Percentiles rank a stretch among this genome's conserved stretches.
These are phyloP conservation scores for Neoascia interrupta DNA, from an alignment of 2,888 invertebrate species.

Conservation along the genomic window DNA sequence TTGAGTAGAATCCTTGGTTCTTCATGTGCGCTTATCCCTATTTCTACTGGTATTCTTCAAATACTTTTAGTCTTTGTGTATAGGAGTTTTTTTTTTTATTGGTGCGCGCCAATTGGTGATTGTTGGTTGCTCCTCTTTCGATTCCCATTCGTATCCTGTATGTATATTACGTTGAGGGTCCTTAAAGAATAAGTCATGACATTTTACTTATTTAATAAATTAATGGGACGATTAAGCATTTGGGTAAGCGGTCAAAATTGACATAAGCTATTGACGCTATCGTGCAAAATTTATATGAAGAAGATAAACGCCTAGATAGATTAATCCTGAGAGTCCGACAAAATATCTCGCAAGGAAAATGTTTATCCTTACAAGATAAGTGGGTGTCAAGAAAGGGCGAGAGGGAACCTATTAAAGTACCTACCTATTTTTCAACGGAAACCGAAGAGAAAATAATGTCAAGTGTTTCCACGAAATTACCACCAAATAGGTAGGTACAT, in stretches of 20 bases:
- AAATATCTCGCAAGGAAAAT: too few species aligned
- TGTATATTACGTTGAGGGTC: slow-evolving; percentile 35
- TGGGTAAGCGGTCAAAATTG: too few species aligned
- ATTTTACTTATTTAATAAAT: too few species aligned
- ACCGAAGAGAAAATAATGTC: slow-evolving; percentile 56
- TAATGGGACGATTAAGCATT: too few species aligned
- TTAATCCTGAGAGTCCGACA: too few species aligned
- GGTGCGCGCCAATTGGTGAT: slow-evolving; percentile 68
- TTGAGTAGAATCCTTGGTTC: slow-evolving; percentile 64
- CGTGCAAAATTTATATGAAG: too few species aligned
- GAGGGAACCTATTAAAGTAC: slow-evolving; percentile 18
- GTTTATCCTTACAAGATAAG: too few species aligned
- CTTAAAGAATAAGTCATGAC: slow-evolving; percentile 41
- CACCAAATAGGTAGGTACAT: slow-evolving; percentile 8
- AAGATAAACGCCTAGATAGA: too few species aligned
- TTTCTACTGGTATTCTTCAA: slow-evolving; percentile 48
- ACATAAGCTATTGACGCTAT: too few species aligned
- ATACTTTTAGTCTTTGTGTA: slow-evolving; percentile 55
- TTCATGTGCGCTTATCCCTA: slow-evolving; percentile 39
- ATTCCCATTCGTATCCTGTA: slow-evolving; percentile 46
- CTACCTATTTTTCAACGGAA: slow-evolving; percentile 36
- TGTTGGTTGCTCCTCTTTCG: slow-evolving; percentile 54
- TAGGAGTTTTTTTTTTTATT: slow-evolving; percentile 40
- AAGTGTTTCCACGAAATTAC: slow-evolving; percentile 51
- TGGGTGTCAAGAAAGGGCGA: slow-evolving; percentile 12